These are phyloP conservation scores for Onychostoma macrolepis DNA, from an alignment of 2,113 vertebrate genomes.

Conservation along the genomic window DNA sequence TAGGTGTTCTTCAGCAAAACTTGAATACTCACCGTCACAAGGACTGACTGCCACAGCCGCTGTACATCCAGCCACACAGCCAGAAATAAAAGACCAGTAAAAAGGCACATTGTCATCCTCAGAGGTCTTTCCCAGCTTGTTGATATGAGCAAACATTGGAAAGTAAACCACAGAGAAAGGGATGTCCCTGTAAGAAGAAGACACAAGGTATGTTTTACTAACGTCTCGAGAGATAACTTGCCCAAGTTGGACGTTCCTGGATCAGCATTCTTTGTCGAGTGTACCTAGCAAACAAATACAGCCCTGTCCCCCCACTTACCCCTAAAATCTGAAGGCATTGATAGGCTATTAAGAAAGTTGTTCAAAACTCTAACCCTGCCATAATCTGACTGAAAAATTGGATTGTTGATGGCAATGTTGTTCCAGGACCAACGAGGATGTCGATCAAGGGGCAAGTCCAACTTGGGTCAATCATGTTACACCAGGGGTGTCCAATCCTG, in stretches of 20 bases:
- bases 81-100: constrained; percentile 81
- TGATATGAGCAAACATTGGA: constrained; percentile 81
- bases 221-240: neutral
- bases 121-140: constrained; percentile 74
- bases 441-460: neutral
- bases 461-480: neutral
- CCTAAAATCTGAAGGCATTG: neutral
- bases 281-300: neutral
- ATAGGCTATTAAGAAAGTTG: neutral
- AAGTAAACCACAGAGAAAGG: constrained; percentile 84
- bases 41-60: constrained; percentile 81
- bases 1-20: neutral
- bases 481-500: neutral
- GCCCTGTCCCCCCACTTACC: neutral
- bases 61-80: constrained; percentile 74
- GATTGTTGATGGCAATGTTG: neutral
- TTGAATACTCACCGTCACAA: constrained; percentile 76
- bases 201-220: neutral
- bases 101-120: constrained; percentile 74
- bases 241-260: neutral
- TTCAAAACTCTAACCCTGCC: neutral
- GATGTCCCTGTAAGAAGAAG: constrained; percentile 74
- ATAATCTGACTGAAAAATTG: neutral
- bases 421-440: neutral
- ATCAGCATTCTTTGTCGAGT: neutral